phyloP scores from a whole-genome alignment of 2,113 vertebrate genomes.

The Centropristis striata region DNA sequence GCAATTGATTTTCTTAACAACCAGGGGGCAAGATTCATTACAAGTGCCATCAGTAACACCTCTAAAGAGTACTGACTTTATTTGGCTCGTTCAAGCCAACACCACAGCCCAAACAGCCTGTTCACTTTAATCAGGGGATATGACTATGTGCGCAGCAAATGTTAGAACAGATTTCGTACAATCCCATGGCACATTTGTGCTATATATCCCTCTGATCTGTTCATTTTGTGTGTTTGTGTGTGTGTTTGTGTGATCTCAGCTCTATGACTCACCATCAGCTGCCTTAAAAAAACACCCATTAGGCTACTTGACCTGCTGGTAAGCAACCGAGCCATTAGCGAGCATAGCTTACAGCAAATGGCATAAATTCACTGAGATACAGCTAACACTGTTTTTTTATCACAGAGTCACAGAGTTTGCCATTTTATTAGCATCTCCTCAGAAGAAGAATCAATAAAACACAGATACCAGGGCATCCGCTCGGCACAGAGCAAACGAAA shows the following conservation, averaged over 20 bases:
- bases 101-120: background rate
- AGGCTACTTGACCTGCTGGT: constrained; percentile 10
- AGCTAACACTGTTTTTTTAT: background rate
- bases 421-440: background rate
- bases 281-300: background rate
- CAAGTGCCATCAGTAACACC: constrained; percentile 46
- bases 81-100: background rate
- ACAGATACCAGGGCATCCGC: background rate
- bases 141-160: background rate
- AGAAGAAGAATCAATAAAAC: background rate
- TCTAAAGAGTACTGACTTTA: constrained; percentile 35
- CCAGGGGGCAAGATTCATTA: constrained; percentile 37
- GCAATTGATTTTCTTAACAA: constrained; percentile 50
- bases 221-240: background rate
- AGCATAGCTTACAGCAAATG: background rate
- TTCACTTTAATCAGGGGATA: background rate
- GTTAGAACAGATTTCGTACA: background rate
- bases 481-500: background rate
- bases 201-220: background rate
- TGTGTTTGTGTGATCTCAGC: background rate
- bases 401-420: too few relatives aligned
- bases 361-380: background rate
- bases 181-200: constrained; percentile 2
- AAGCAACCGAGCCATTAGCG: background rate
- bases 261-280: background rate